Evolutionary conservation across 2,113 vertebrate species (phyloP).

Genomic region (Progne subis): DNA sequence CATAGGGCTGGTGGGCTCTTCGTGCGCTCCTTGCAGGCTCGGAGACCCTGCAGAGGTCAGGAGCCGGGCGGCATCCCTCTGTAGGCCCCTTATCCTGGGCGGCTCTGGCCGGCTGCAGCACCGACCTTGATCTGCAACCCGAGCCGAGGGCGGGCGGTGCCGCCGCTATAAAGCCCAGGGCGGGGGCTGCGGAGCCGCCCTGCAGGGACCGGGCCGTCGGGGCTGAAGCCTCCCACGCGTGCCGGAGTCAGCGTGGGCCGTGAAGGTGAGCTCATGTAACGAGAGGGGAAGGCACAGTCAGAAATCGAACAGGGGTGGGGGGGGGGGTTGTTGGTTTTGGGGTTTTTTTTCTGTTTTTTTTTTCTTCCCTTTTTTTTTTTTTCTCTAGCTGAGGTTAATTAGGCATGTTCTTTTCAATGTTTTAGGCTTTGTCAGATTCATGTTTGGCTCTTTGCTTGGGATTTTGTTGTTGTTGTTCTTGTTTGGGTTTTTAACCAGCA

Average conservation of each 20-base stretch:
- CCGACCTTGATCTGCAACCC: neutral
- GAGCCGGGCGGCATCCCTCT: fast-evolving
- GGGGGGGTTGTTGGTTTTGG: too few species aligned
- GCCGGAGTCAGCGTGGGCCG: fast-evolving
- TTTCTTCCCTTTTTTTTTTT: fast-evolving
- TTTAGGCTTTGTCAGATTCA: neutral
- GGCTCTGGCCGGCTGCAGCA: neutral
- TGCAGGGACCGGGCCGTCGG: fast-evolving
- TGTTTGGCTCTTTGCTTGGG: fast-evolving
- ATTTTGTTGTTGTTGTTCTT: neutral
- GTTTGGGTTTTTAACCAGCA: fast-evolving
- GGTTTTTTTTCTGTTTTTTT: fast-evolving
- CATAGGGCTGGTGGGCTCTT: fast-evolving
- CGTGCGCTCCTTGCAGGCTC: fast-evolving
- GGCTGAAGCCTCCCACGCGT: fast-evolving
- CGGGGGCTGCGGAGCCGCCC: fast-evolving
- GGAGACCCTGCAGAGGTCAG: neutral
- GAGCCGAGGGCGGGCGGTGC: neutral
- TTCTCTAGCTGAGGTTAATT: fast-evolving
- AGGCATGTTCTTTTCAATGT: fast-evolving
- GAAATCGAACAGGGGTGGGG: neutral
- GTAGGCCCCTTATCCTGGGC: fast-evolving
- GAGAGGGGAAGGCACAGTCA: fast-evolving
- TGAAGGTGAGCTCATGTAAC: neutral
- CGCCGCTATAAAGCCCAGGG: neutral